phyloP scores from a whole-genome alignment of 1,140 invertebrate species.

The Chelonus insularis region DNA sequence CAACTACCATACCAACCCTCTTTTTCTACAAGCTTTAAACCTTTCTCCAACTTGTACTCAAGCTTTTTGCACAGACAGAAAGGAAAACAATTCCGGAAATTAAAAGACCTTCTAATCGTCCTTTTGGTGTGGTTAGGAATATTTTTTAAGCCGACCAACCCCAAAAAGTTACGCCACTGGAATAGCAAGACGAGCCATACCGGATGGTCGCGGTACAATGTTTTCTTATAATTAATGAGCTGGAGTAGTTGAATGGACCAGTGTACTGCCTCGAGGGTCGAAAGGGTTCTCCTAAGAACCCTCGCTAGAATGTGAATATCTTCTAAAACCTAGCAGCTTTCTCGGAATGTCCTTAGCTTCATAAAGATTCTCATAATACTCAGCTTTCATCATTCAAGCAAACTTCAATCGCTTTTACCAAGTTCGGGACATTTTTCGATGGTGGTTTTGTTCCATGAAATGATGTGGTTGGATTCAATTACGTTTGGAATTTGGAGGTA shows the following conservation, averaged over 20 bases:
- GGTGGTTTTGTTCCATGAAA: neutral
- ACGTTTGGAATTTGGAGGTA: conserved; percentile 56
- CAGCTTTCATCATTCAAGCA: too few species aligned
- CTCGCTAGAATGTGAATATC: neutral
- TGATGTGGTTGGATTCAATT: conserved; percentile 52
- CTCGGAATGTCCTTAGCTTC: neutral
- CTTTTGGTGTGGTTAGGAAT: neutral
- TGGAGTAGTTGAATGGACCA: conserved; percentile 49
- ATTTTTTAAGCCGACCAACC: neutral
- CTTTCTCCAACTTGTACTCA: neutral
- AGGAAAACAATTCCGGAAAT: conserved; percentile 6
- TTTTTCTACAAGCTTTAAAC: neutral
- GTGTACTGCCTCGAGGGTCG: conserved; percentile 47
- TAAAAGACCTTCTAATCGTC: neutral
- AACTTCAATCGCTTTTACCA: too few species aligned
- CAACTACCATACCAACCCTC: neutral
- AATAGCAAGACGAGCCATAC: conserved; percentile 22
- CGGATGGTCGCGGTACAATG: conserved; percentile 45
- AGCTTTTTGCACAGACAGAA: conserved; percentile 1
- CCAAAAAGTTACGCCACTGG: conserved; percentile 18
- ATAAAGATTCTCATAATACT: too few species aligned
- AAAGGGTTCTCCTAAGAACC: conserved; percentile 51
- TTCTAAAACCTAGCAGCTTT: conserved; percentile 4
- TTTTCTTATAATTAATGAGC: conserved; percentile 59
- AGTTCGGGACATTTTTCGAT: neutral